Base-by-base conservation (phyloP, 2,113 vertebrate genomes). In the Antechinus flavipes region DNA sequence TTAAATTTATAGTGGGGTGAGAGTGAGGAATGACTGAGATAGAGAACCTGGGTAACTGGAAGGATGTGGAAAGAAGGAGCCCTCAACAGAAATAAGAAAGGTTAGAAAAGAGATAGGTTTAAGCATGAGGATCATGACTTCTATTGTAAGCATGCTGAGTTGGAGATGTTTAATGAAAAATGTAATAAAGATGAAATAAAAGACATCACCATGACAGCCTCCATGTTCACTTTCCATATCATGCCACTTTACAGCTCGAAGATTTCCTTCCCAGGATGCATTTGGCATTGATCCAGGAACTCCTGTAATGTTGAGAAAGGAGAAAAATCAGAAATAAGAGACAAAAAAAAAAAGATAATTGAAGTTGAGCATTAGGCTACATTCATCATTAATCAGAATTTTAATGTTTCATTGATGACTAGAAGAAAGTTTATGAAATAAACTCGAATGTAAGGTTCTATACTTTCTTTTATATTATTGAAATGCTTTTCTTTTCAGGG, bases 241-340 rank as follows among this genome's bases (percentile, higher is more conserved):
- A 5, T n/a, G 95, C 98, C 98, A 98, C 91, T 99, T 99, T 50
- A 99, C 90, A 0, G 98, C 98, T 97, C 98, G 97, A 58, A 99
- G 97, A 93, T 98, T 97, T 27, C 98, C 98, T 12, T 97, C 95
- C 98, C 98, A 98, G 2, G 97, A 97, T 0, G 97, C 98, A 0
- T 97, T 98, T 24, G 98, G 98, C 98, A 98, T 98, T 68, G 98
- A 98, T 58, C 98, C 98, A 10, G 98, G 98, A 24, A 98, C 98
- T 95, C 94, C 98, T 99, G 97, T 50, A 97, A 22, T 90, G 84
- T 49, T 14, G 54, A 84, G 5, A 94, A 96, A 89, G 96, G 52
- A 97, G 50, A 92, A 93, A 95, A 42, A 94, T 54, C 53, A 96
- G 91, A 92, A 42, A 30, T 94, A 52, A 97, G 23, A 94, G 46